Conservation (phyloP, 2,113 vertebrate species). For the Cyphomyrus plagiostoma region DNA sequence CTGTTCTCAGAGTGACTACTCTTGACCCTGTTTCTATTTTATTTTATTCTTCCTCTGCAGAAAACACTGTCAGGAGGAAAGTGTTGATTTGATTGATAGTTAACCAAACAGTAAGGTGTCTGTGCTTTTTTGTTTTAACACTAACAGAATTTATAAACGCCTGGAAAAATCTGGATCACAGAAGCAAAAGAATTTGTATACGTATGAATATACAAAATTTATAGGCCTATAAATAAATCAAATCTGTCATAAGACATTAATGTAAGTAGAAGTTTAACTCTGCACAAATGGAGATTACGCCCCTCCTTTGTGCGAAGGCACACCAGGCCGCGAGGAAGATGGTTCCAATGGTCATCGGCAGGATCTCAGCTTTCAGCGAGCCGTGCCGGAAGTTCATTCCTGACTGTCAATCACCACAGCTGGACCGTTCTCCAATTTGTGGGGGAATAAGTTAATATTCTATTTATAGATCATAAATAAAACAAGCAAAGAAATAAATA, state of each 20-base stretch:
- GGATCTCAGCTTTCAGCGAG: not conserved
- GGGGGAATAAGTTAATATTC: not conserved
- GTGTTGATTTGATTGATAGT: not conserved
- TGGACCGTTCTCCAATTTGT: not conserved
- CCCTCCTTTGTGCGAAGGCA: not conserved
- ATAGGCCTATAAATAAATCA: not conserved
- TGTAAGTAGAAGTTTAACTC: not conserved
- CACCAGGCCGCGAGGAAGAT: not conserved
- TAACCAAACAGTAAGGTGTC: not conserved
- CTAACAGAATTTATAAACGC: not conserved
- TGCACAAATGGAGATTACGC: not conserved
- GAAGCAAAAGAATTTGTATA: not conserved
- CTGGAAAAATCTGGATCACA: not conserved
- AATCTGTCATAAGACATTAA: not conserved
- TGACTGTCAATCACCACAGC: not conserved
- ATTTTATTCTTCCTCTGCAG: not conserved
- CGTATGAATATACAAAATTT: not conserved
- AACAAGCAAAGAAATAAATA: not conserved
- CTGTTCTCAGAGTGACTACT: not conserved
- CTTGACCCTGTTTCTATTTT: not conserved
- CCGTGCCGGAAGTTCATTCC: not conserved
- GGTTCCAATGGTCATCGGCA: not conserved
- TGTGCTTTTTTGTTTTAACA: not conserved
- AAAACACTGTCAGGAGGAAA: not conserved
- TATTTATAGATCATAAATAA: not conserved